Base-by-base conservation (phyloP, 2,888 invertebrate genomes). In the Idaea aversata region DNA sequence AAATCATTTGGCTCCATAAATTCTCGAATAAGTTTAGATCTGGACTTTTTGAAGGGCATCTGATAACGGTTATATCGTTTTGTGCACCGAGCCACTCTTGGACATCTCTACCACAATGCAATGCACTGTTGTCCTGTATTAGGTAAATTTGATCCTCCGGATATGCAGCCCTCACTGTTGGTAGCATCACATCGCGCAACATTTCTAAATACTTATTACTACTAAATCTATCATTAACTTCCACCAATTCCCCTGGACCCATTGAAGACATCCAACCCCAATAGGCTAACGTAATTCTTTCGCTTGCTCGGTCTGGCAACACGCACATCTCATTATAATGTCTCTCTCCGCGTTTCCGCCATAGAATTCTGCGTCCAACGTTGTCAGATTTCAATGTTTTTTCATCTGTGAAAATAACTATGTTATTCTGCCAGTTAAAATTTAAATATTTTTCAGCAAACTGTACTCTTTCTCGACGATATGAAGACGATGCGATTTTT, bases 251-350 rank as follows among this genome's bases (percentile, higher is more conserved):
- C 15, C 60, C 60, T 15, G 60, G 60, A 6, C 60, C 60, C 60
- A 60, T 60, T 15, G 60, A 60, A 15, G 25, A 25, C 15, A 60
- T 60, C 60, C 34, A 60, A 7, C 60, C 60, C 60, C 34, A 60
- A 60, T 25, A 15, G 16, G 15, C 60, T 15, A 58, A 15, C 3
- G n/a, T 15, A 4, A 58, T 58, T 4, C 58, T 58, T 3, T 15
- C 58, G 15, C 58, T 58, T 10, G 58, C 5, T 15, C 15, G n/a
- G 58, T 10, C 15, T 3, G 58, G 58, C n/a, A 58, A 58, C 36
- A 36, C 36, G 10, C 36, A 36, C 5, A 36, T 36, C 4, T 36
- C 36, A 36, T 10, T 36, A 4, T 36, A 36, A 10, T 10, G 36
- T 36, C 25, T 25, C 25, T 36, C 36, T 7, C 36, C 36, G 10